Evolutionary conservation across 2,113 vertebrate species (phyloP).

Genomic region (Heterotis niloticus): DNA sequence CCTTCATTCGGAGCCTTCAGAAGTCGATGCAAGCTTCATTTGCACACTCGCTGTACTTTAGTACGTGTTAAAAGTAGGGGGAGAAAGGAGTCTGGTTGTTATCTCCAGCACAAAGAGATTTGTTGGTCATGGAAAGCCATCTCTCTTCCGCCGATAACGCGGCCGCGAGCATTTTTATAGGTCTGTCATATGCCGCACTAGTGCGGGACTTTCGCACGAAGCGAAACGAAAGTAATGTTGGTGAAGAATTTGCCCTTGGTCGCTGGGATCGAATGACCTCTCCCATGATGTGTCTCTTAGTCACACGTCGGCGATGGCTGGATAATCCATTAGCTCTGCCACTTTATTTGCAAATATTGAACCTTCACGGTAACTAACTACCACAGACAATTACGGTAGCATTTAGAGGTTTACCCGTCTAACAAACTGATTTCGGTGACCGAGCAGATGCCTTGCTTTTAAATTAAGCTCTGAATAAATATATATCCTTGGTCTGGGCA

Average conservation of each 20-base stretch:
- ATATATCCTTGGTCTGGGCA: background rate
- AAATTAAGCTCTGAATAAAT: constrained; percentile 1
- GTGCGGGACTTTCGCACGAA: no score
- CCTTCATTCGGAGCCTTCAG: no score
- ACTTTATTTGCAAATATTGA: constrained; percentile 43
- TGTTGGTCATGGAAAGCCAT: no score
- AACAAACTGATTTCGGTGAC: constrained; percentile 49
- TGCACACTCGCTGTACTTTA: no score
- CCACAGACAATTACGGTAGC: constrained; percentile 26
- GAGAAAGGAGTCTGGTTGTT: no score
- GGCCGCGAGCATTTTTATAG: no score
- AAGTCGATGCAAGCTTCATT: no score
- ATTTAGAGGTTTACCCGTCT: constrained; percentile 47
- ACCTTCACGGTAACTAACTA: constrained; percentile 39
- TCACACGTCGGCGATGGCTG: background rate
- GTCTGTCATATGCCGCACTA: no score
- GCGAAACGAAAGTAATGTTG: no score
- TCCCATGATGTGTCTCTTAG: background rate
- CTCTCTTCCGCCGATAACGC: no score
- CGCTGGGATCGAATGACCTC: background rate
- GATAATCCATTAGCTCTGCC: constrained; percentile 13
- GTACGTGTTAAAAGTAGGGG: no score
- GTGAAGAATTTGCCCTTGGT: background rate
- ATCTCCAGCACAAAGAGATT: no score
- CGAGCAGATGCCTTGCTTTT: constrained; percentile 7